Evolutionary conservation across 2,797 vertebrate species (phyloP), one percentile per base, ranked within the genome.

Genomic region (Cephalopachus bancanus): DNA sequence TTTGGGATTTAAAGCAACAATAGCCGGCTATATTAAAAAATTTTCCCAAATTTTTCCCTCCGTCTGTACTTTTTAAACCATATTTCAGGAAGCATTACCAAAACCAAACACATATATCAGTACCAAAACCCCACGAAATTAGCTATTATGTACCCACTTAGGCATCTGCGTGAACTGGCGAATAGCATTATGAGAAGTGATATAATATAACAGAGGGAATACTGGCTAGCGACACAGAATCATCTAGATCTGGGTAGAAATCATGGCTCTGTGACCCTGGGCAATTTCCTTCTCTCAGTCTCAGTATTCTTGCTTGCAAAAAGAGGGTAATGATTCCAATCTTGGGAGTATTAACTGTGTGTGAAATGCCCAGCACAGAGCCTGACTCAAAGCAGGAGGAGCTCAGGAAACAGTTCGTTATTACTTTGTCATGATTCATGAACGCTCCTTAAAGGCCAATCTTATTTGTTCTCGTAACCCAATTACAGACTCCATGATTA

Each of bases 251-350:
- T 88, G 53, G 10, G 37, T 90, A 30, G 78, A 88, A 87, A 84
- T 65, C 62, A 67, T 26, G 83, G 44, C 72, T 78, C 88, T 89
- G n/a, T 81, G 94, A 44, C 79, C 72, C 79, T 93, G 65, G 84
- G 86, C 65, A 94, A 87, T 87, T 91, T 96, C 51, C 78, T 94
- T 96, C 74, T 83, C 76, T 69, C 65, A 10, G 55, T 72, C 28
- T 67, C 64, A 76, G 74, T 88, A 81, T 96, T 95, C 69, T 72
- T 51, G 3, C 72, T 79, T 92, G 49, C 76, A 94, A 93, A 95
- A 83, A 79, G 49, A 96, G 30, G 53, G 24, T 51, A 95, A 81
- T 76, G 86, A 88, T 81, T 95, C 78, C 83, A 92, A 16, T 59
- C 74, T 67, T 75, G 51, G 33, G 26, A 93, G 85, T 62, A 96